Conservation (phyloP, 2,797 vertebrate species). For the Gouania willdenowi region DNA sequence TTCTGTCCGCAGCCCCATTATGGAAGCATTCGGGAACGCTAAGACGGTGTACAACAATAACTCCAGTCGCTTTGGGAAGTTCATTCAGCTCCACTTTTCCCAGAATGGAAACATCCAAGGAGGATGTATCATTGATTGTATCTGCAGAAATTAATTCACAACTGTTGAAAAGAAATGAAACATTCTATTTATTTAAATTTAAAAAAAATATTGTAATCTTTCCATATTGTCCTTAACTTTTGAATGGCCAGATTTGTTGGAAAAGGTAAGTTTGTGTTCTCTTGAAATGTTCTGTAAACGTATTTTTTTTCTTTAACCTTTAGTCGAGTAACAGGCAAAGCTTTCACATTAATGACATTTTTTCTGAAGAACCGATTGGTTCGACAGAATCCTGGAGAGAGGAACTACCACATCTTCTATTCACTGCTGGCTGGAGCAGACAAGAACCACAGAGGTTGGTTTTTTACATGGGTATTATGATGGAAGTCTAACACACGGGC, state of each 20-base stretch:
- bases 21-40: slow-evolving; percentile 91
- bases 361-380: slow-evolving; percentile 85
- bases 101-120: slow-evolving; percentile 89
- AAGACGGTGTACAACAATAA: slow-evolving; percentile 95
- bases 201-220: not conserved
- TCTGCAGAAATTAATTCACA: slow-evolving; percentile 52
- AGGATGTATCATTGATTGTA: slow-evolving; percentile 90
- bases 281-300: too few species aligned
- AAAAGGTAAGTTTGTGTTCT: slow-evolving; percentile 56
- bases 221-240: slow-evolving; percentile 47
- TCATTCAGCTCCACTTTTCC: slow-evolving; percentile 91
- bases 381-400: slow-evolving; percentile 87
- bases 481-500: too few species aligned
- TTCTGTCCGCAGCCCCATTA: slow-evolving; percentile 79
- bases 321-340: too few species aligned
- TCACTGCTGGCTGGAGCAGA: slow-evolving; percentile 82
- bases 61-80: slow-evolving; percentile 92
- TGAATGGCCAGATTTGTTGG: slow-evolving; percentile 61
- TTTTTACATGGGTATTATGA: too few species aligned
- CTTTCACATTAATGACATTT: not conserved
- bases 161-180: not conserved
- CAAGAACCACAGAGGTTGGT: slow-evolving; percentile 79
- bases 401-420: slow-evolving; percentile 93
- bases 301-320: too few species aligned
- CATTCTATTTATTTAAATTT: not conserved